Conservation (phyloP, 2,113 vertebrate species). For the Erythrolamprus reginae region DNA sequence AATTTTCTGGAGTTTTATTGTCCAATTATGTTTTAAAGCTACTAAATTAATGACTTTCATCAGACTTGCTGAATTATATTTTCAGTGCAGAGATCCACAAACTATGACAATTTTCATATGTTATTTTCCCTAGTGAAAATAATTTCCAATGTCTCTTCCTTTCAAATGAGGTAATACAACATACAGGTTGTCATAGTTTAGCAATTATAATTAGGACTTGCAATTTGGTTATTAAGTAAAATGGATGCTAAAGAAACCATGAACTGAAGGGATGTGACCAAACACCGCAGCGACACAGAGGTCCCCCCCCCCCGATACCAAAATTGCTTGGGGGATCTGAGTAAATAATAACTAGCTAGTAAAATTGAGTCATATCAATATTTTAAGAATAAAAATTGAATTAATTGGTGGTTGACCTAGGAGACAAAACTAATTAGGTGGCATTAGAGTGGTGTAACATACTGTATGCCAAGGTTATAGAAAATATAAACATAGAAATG, state of each 20-base stretch:
- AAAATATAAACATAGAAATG: too few relatives aligned
- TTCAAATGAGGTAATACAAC: background rate
- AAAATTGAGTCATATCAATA: too few relatives aligned
- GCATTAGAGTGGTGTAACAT: too few relatives aligned
- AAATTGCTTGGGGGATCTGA: too few relatives aligned
- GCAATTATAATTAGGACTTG: background rate
- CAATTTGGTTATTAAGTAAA: background rate
- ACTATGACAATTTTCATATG: background rate
- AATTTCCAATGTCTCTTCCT: background rate
- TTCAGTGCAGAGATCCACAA: background rate
- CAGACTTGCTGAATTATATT: background rate
- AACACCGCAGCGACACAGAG: too few relatives aligned
- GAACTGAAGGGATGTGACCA: too few relatives aligned
- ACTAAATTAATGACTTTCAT: background rate
- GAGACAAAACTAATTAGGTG: too few relatives aligned
- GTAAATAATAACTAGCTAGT: too few relatives aligned
- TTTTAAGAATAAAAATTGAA: too few relatives aligned
- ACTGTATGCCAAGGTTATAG: too few relatives aligned
- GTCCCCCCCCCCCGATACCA: too few relatives aligned
- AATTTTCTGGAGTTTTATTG: background rate
- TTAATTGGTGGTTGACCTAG: too few relatives aligned
- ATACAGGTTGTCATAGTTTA: background rate
- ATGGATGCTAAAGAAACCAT: background rate
- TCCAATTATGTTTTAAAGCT: background rate
- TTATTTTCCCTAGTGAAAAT: background rate